Evolutionary conservation across 2,888 invertebrate genomes (phyloP).

Genomic region (Meteorus cinctellus): DNA sequence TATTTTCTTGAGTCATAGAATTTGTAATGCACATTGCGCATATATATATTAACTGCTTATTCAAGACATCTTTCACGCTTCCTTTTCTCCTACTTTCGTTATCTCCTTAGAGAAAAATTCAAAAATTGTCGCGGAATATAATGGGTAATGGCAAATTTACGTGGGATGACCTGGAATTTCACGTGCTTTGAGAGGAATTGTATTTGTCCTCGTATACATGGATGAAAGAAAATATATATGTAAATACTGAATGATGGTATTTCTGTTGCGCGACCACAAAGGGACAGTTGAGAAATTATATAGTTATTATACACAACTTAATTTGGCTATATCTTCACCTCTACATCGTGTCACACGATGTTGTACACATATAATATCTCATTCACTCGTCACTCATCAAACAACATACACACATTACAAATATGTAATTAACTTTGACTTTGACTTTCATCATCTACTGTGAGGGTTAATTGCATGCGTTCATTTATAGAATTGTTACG

Average conservation of each 20-base stretch:
- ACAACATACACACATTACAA: conserved; percentile 10
- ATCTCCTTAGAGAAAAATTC: background rate
- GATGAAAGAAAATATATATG: too few species aligned
- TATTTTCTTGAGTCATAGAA: background rate
- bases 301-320: conserved; percentile 38
- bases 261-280: conserved; percentile 29
- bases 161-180: background rate
- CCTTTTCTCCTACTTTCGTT: background rate
- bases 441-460: conserved; percentile 39
- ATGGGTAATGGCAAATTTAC: background rate
- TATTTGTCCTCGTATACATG: conserved; percentile 10
- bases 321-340: conserved; percentile 40
- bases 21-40: background rate
- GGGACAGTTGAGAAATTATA: conserved; percentile 48
- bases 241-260: conserved; percentile 3
- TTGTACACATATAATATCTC: background rate
- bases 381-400: conserved; percentile 12
- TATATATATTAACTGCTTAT: background rate
- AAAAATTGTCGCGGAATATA: background rate
- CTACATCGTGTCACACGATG: background rate
- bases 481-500: background rate
- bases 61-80: background rate
- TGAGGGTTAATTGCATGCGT: conserved; percentile 32
- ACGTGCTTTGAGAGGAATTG: background rate
- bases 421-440: conserved; percentile 44